These are phyloP conservation scores for Trinorchestia longiramus DNA, from an alignment of 1,140 invertebrate species.

Conservation along the genomic window DNA sequence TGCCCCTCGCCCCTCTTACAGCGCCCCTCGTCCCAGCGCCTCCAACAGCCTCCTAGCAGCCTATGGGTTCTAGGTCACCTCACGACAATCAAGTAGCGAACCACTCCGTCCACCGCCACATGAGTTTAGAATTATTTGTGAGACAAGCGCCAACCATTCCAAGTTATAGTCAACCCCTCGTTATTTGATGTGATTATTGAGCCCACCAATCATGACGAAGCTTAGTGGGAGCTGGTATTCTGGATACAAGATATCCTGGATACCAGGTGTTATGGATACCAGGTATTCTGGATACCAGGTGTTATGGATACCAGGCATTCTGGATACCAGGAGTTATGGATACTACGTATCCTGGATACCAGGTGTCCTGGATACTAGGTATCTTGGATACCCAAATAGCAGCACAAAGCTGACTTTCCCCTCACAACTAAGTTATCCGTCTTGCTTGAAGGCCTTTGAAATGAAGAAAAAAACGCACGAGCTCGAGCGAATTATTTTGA, in stretches of 20 bases:
- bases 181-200: neutral
- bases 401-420: too few relatives aligned
- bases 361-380: neutral
- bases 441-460: too few relatives aligned
- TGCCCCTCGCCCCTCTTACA: neutral
- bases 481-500: too few relatives aligned
- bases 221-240: too few relatives aligned
- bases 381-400: neutral
- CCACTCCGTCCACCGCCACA: neutral
- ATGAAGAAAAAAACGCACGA: too few relatives aligned
- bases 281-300: too few relatives aligned
- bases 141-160: neutral
- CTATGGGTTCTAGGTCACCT: neutral
- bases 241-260: too few relatives aligned
- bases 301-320: neutral
- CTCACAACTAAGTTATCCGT: too few relatives aligned
- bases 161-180: neutral
- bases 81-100: neutral
- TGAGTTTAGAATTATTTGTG: neutral
- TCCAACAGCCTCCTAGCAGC: slow-evolving; percentile 6
- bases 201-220: neutral
- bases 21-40: neutral
- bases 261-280: too few relatives aligned
- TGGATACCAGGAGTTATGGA: neutral
- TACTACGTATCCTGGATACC: neutral